A percentile compares a stretch with the other conserved stretches of the same genome.
phyloP scores from a whole-genome alignment of 2,888 invertebrate genomes.

The Chalcosyrphus nemorum region DNA sequence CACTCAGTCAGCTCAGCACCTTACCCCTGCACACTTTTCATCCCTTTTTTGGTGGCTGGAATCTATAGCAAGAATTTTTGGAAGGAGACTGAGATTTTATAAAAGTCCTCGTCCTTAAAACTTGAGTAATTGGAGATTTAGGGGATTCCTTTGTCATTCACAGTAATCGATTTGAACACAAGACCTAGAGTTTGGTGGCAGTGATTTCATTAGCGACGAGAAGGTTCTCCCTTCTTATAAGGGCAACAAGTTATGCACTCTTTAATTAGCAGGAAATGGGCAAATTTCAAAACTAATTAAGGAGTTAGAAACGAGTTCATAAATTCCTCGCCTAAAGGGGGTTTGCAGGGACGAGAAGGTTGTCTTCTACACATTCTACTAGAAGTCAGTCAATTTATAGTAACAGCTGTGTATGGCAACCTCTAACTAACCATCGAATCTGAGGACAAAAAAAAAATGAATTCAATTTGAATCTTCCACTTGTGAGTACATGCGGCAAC shows the following conservation, averaged over 20 bases:
- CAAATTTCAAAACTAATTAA: constrained; percentile 61
- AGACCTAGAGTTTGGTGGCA: constrained; percentile 65
- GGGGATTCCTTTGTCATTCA: constrained; percentile 75
- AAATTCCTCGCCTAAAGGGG: not conserved
- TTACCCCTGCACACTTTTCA: constrained; percentile 55
- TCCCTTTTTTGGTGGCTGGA: constrained; percentile 43
- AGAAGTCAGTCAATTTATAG: no score
- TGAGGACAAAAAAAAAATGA: constrained; percentile 43
- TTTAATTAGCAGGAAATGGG: constrained; percentile 61
- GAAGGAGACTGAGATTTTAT: constrained; percentile 55
- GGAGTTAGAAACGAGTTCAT: not conserved
- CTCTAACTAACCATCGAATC: constrained; percentile 7
- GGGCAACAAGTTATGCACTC: constrained; percentile 68
- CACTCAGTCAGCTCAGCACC: constrained; percentile 56
- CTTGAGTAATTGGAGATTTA: constrained; percentile 75
- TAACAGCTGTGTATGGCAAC: no score
- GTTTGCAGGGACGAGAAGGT: no score
- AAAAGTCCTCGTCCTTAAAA: constrained; percentile 74
- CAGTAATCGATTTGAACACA: constrained; percentile 73
- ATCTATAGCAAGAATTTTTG: not conserved
- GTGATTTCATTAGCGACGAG: constrained; percentile 67
- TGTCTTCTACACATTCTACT: no score
- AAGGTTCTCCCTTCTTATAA: not conserved
- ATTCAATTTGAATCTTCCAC: constrained; percentile 63
- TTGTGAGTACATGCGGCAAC: constrained; percentile 55